Evolutionary conservation across 2,888 invertebrate species (phyloP), one percentile per base, ranked within the genome.

Genomic region (Artemia sinica): DNA sequence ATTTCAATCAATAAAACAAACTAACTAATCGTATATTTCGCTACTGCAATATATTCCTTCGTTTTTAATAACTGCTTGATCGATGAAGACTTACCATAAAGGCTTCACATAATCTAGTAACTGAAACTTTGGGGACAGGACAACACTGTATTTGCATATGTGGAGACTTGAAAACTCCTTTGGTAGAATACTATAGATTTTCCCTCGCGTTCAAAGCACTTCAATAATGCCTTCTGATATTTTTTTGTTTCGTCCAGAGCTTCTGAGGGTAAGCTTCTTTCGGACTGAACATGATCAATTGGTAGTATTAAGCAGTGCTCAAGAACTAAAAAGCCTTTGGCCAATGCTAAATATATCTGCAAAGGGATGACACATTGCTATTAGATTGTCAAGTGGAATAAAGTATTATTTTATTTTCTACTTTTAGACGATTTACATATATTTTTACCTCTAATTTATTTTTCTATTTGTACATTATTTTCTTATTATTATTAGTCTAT

Each of bases 101-200:
- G 2, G 85, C 82, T 74, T 87, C 85, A 71, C 85, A 81, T 18
- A 89, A 76, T 73, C 85, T 83, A 72, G 81, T 77, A n/a, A 81
- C 81, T 65, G 84, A 82, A 2, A 81, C 80, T 68, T 80, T 80
- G 10, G 88, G 86, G 71, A 92, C 81, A 0, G 89, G 89, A 68
- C 92, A 83, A 1, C 84, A 86, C 79, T 93, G 94, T 72, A 98
- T 84, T 79, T 96, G 94, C 80, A 95, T 84, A 78, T 98, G 97
- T 0, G 91, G 88, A 0, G 91, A 89, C 76, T 87, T 88, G 77
- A n/a, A 85, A 97, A 79, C 96, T 96, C 68, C 98, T 82, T 78
- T 98, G 98, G 75, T 90, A 98, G 77, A 93, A 94, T 67, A 96
- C 89, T 0, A 87, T 86, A 50, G 75, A 75, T 76, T 87, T 85